Evolutionary conservation across 2,888 invertebrate genomes (phyloP).

Genomic region (Drosophila quinaria): DNA sequence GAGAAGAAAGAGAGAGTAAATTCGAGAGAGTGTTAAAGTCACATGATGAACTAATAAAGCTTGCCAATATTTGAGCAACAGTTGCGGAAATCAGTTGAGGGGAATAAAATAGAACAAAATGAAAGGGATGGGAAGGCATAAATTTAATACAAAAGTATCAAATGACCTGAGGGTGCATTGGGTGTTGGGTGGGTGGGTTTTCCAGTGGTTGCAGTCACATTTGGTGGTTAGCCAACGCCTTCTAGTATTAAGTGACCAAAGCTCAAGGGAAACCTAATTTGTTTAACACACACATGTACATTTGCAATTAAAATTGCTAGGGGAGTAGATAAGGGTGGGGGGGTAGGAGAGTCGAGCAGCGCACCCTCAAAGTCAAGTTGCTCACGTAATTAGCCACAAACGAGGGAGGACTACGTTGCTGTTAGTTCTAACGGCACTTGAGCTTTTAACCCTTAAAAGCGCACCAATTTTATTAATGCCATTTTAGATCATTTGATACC

Average conservation of each 20-base stretch:
- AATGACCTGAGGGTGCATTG: conserved; percentile 42
- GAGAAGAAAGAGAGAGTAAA: not conserved
- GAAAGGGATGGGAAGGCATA: conserved; percentile 22
- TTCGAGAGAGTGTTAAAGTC: conserved; percentile 56
- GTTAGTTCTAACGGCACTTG: conserved; percentile 31
- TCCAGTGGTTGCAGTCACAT: conserved; percentile 40
- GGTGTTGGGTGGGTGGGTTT: conserved; percentile 16
- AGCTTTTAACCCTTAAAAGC: conserved; percentile 66
- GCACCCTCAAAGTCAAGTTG: conserved; percentile 60
- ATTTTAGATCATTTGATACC: conserved; percentile 34
- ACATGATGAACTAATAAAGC: conserved; percentile 69
- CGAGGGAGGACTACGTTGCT: not conserved
- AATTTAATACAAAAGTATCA: conserved; percentile 56
- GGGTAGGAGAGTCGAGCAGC: conserved; percentile 17
- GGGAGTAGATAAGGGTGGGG: conserved; percentile 39
- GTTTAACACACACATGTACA: conserved; percentile 48
- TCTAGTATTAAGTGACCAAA: conserved; percentile 51
- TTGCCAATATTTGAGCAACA: conserved; percentile 72
- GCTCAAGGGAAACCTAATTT: conserved; percentile 68
- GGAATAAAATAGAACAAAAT: conserved; percentile 5
- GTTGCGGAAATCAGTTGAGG: conserved; percentile 28
- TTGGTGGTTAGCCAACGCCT: conserved; percentile 65
- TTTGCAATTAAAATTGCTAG: conserved; percentile 68
- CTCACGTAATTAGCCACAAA: conserved; percentile 49
- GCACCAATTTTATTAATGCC: conserved; percentile 49